Percentiles rank a stretch among this genome's conserved stretches.
phyloP scores from a whole-genome alignment of 2,888 invertebrate species.

The Agonopterix subpropinquella region DNA sequence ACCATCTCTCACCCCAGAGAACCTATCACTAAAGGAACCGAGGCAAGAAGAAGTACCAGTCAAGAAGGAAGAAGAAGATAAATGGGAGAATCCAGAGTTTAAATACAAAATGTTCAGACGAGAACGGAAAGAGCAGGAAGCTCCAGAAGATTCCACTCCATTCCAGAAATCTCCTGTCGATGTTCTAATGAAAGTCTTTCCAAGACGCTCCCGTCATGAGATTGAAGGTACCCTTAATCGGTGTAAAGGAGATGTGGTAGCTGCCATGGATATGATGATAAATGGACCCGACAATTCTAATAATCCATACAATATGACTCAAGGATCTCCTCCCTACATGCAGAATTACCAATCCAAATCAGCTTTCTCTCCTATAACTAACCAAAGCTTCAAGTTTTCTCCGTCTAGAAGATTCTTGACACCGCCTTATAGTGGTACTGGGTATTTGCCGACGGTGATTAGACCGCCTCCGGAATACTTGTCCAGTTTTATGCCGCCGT shows the following conservation, averaged over 20 bases:
- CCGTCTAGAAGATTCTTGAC: slow-evolving; percentile 86
- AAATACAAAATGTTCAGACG: slow-evolving; percentile 63
- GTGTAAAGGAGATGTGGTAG: slow-evolving; percentile 91
- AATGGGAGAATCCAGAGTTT: slow-evolving; percentile 57
- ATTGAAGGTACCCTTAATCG: slow-evolving; percentile 90
- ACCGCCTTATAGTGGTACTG: slow-evolving; percentile 89
- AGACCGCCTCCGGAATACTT: slow-evolving; percentile 69
- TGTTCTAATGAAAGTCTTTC: slow-evolving; percentile 92
- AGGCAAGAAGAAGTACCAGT: slow-evolving; percentile 66
- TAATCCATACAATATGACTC: slow-evolving; percentile 50
- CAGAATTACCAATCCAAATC: slow-evolving; percentile 78
- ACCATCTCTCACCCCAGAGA: slow-evolving; percentile 83
- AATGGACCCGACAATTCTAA: slow-evolving; percentile 69
- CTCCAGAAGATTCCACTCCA: slow-evolving; percentile 34
- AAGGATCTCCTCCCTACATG: slow-evolving; percentile 62
- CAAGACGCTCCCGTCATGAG: slow-evolving; percentile 88
- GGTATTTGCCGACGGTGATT: slow-evolving; percentile 88
- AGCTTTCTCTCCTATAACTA: slow-evolving; percentile 85
- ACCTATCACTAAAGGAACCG: slow-evolving; percentile 85
- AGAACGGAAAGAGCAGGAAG: slow-evolving; percentile 39
- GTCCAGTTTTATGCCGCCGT: slow-evolving; percentile 61
- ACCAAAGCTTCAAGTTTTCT: slow-evolving; percentile 78
- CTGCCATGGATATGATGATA: slow-evolving; percentile 94
- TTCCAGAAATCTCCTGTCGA: slow-evolving; percentile 86
- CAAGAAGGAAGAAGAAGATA: slow-evolving; percentile 66